A percentile compares a stretch with the other conserved stretches of the same genome.
These are phyloP conservation scores for Procambarus clarkii DNA, from an alignment of 1,140 invertebrate genomes.

Conservation along the genomic window DNA sequence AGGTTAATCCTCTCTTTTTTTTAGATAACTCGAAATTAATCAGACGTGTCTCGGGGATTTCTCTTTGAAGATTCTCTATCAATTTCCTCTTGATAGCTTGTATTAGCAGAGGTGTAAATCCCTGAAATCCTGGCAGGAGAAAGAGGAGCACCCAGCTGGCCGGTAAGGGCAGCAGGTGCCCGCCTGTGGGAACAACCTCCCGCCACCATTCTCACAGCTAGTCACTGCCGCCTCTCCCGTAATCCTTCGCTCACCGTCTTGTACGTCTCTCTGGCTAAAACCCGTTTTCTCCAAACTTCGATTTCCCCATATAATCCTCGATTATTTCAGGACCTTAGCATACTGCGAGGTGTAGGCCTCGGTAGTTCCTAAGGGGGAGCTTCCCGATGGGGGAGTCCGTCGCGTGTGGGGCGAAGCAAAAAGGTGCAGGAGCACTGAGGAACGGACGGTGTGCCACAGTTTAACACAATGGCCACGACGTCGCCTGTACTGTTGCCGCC, in stretches of 20 bases:
- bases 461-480: slow-evolving; percentile 49
- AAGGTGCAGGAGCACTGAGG: slow-evolving; percentile 17
- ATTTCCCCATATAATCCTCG: too few species aligned
- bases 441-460: slow-evolving; percentile 4
- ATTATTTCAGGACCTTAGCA: not conserved
- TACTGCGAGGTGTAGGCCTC: not conserved
- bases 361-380: not conserved
- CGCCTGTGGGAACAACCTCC: slow-evolving; percentile 45
- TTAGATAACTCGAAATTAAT: not conserved
- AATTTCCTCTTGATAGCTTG: not conserved
- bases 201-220: slow-evolving; percentile 41
- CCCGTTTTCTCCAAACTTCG: not conserved
- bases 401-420: slow-evolving; percentile 29
- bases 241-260: slow-evolving; percentile 29
- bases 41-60: not conserved
- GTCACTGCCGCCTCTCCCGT: slow-evolving; percentile 19
- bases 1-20: not conserved
- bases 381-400: not conserved
- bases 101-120: slow-evolving; percentile 23
- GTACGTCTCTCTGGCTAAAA: not conserved
- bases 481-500: slow-evolving; percentile 49
- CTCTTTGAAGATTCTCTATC: not conserved
- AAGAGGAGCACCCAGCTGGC: slow-evolving; percentile 43
- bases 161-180: slow-evolving; percentile 47
- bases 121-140: slow-evolving; percentile 30